Percentiles rank a stretch among this genome's conserved stretches.
phyloP scores from a whole-genome alignment of 2,888 invertebrate genomes.

The Apamea crenata region DNA sequence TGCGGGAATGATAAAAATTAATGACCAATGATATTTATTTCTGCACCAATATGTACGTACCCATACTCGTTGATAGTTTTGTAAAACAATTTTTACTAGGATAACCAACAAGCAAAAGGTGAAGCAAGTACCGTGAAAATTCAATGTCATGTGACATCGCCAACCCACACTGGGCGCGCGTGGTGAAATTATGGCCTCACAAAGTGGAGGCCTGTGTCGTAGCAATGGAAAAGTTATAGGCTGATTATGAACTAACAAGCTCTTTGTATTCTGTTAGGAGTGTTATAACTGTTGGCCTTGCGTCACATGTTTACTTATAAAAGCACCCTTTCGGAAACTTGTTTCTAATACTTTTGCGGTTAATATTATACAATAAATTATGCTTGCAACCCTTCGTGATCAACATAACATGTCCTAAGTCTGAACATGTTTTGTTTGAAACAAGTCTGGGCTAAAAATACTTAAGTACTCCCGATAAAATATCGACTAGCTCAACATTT shows the following conservation, averaged over 20 bases:
- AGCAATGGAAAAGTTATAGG: too few relatives aligned
- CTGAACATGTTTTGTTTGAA: slow-evolving; percentile 14
- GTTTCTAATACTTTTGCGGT: slow-evolving; percentile 19
- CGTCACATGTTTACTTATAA: background rate
- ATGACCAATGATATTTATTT: slow-evolving; percentile 19
- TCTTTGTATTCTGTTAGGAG: background rate
- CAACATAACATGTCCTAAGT: background rate
- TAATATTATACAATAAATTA: slow-evolving; percentile 13
- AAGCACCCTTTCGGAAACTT: slow-evolving; percentile 6
- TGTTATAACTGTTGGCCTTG: background rate
- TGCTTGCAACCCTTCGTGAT: background rate
- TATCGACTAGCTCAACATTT: slow-evolving; percentile 12
- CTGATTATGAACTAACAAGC: background rate
- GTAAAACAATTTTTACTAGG: background rate
- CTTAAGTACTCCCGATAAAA: background rate
- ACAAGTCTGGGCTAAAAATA: background rate
- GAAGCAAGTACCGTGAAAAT: too few relatives aligned
- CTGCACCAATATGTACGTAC: slow-evolving; percentile 5
- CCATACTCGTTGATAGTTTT: background rate
- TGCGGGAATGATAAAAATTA: slow-evolving; percentile 29
- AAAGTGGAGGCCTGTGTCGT: too few relatives aligned
- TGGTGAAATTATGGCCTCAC: too few relatives aligned
- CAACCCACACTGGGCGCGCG: too few relatives aligned
- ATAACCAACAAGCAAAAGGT: background rate
- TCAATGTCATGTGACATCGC: too few relatives aligned